Evolutionary conservation across 2,113 vertebrate species (phyloP).

Genomic region (Rhinolophus sinicus): DNA sequence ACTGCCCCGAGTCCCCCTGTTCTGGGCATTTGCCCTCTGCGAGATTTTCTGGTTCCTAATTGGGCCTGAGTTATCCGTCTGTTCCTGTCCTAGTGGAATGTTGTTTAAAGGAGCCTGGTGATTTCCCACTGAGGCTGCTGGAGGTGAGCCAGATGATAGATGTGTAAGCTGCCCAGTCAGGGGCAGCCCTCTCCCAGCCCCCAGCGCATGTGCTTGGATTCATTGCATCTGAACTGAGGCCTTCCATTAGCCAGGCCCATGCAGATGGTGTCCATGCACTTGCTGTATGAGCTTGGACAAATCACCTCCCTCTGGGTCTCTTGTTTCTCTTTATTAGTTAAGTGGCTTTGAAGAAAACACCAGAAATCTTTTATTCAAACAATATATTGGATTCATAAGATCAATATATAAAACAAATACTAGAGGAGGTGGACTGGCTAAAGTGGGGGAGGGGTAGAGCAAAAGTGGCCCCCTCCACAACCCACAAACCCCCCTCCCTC

Average conservation of each 20-base stretch:
- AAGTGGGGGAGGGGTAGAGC: neutral
- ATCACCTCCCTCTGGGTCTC: neutral
- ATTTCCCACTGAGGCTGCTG: constrained; percentile 22
- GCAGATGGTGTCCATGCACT: neutral
- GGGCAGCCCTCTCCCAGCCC: neutral
- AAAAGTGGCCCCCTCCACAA: neutral
- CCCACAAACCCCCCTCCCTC: fast-evolving
- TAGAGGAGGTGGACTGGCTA: neutral
- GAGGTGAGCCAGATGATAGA: constrained; percentile 13
- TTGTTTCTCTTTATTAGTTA: constrained; percentile 21
- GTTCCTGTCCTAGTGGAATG: constrained; percentile 30
- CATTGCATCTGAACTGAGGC: neutral
- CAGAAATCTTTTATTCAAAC: constrained; percentile 32
- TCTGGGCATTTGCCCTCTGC: neutral
- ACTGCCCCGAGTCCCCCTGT: neutral
- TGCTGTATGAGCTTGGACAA: neutral
- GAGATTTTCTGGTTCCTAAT: constrained; percentile 45
- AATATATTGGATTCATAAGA: neutral
- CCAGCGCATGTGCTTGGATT: neutral
- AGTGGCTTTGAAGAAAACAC: neutral
- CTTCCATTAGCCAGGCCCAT: neutral
- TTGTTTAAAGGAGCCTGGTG: constrained; percentile 40
- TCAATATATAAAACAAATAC: neutral
- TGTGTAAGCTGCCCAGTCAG: neutral
- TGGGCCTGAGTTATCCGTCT: neutral